Percentiles rank a stretch among this genome's conserved stretches.
phyloP scores from a whole-genome alignment of 2,888 invertebrate species.

The Leptogaster cylindrica region DNA sequence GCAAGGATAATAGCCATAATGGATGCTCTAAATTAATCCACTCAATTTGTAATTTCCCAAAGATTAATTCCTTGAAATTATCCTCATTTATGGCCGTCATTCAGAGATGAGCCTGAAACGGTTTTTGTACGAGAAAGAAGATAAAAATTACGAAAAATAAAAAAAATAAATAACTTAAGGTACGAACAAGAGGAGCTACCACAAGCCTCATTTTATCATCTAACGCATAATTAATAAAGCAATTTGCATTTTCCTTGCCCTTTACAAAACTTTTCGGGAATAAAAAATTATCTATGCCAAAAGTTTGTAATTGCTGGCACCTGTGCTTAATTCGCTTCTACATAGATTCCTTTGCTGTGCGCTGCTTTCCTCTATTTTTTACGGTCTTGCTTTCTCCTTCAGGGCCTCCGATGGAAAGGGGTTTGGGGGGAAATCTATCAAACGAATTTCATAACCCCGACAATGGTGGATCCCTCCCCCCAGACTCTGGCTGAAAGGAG shows the following conservation, averaged over 20 bases:
- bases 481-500: not conserved
- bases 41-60: slow-evolving; percentile 43
- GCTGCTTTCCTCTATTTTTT: not conserved
- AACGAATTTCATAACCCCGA: slow-evolving; percentile 8
- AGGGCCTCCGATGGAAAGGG: too few relatives aligned
- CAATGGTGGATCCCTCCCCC: not conserved
- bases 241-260: slow-evolving; percentile 42
- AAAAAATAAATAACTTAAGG: too few relatives aligned
- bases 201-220: slow-evolving; percentile 31
- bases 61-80: slow-evolving; percentile 43
- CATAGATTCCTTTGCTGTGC: slow-evolving; percentile 11
- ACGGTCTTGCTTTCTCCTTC: too few relatives aligned
- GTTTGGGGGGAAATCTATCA: slow-evolving; percentile 20
- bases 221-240: slow-evolving; percentile 46
- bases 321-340: slow-evolving; percentile 41
- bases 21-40: slow-evolving; percentile 36
- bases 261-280: not conserved
- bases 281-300: slow-evolving; percentile 43
- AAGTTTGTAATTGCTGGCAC: slow-evolving; percentile 45
- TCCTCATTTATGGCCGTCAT: slow-evolving; percentile 42
- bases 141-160: too few relatives aligned
- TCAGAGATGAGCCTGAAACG: slow-evolving; percentile 11
- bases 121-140: too few relatives aligned
- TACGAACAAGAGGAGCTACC: too few relatives aligned
- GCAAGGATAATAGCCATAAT: slow-evolving; percentile 18